These are phyloP conservation scores for Coregonus suidteri DNA, from an alignment of 2,797 vertebrate species.

Conservation along the genomic window DNA sequence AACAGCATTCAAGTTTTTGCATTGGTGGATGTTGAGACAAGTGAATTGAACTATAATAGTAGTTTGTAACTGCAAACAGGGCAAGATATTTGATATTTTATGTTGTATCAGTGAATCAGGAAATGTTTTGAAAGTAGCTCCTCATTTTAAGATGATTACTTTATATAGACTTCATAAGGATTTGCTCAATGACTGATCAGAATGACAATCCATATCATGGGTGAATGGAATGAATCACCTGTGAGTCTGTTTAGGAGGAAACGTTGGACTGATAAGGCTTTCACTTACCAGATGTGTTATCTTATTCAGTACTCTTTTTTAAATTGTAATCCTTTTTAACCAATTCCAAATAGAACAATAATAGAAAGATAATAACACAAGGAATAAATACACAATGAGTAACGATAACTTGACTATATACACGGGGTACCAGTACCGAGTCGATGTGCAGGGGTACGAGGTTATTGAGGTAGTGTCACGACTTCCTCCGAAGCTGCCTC, in stretches of 20 bases:
- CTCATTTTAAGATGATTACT: not conserved
- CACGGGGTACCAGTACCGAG: too few species aligned
- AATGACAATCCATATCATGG: not conserved
- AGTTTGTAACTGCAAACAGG: not conserved
- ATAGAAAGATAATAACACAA: too few species aligned
- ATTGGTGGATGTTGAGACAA: not conserved
- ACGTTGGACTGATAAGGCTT: not conserved
- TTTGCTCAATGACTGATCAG: not conserved
- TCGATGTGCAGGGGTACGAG: too few species aligned
- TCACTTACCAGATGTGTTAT: not conserved
- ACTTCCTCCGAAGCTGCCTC: too few species aligned
- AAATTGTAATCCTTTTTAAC: too few species aligned
- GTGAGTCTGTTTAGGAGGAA: not conserved
- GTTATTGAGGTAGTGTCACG: too few species aligned
- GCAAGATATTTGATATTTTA: not conserved
- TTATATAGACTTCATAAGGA: not conserved
- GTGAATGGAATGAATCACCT: not conserved
- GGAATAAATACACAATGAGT: too few species aligned
- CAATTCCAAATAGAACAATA: too few species aligned
- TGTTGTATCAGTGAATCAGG: not conserved
- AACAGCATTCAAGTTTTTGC: slow-evolving; percentile 37
- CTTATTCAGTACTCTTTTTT: not conserved
- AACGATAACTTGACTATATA: too few species aligned
- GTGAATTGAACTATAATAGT: too few species aligned
- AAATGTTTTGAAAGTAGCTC: not conserved